Evolutionary conservation across 2,797 vertebrate genomes (phyloP).

Genomic region (Adrianichthys oophorus): DNA sequence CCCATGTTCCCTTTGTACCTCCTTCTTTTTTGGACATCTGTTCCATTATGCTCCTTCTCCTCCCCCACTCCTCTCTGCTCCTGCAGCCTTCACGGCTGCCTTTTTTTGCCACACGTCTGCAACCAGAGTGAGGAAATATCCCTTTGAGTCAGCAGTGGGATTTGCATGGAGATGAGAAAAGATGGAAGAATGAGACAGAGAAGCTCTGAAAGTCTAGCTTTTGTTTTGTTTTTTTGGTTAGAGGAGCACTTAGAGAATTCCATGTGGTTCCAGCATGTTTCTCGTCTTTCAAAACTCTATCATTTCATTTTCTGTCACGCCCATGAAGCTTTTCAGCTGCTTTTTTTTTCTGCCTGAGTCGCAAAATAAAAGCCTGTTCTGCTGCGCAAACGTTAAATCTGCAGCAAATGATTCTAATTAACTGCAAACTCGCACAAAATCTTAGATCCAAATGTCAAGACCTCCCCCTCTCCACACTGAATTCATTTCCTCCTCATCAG

Average conservation of each 20-base stretch:
- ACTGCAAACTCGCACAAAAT: too few relatives aligned
- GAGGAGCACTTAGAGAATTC: conserved; percentile 10
- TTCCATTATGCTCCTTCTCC: conserved; percentile 14
- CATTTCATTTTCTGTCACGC: conserved; percentile 23
- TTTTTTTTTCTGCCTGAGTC: too few relatives aligned
- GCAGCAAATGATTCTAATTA: too few relatives aligned
- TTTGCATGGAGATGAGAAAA: background rate
- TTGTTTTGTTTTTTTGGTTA: background rate
- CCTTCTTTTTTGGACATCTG: conserved; percentile 6
- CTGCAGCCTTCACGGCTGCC: conserved; percentile 13
- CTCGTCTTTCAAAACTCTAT: conserved; percentile 18
- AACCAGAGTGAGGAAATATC: background rate
- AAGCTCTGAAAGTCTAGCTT: conserved; percentile 5
- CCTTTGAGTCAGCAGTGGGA: conserved; percentile 13
- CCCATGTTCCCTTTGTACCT: conserved; percentile 1
- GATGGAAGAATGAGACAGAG: conserved; percentile 22
- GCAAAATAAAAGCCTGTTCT: too few relatives aligned
- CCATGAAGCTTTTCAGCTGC: background rate
- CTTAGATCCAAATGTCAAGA: too few relatives aligned
- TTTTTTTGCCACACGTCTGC: conserved; percentile 19
- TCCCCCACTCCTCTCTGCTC: conserved; percentile 19
- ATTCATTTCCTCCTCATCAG: too few relatives aligned
- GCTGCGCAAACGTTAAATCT: too few relatives aligned
- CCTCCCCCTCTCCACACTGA: too few relatives aligned
- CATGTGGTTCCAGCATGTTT: conserved; percentile 29